phyloP scores from a whole-genome alignment of 2,888 invertebrate species.

The Mamestra brassicae region DNA sequence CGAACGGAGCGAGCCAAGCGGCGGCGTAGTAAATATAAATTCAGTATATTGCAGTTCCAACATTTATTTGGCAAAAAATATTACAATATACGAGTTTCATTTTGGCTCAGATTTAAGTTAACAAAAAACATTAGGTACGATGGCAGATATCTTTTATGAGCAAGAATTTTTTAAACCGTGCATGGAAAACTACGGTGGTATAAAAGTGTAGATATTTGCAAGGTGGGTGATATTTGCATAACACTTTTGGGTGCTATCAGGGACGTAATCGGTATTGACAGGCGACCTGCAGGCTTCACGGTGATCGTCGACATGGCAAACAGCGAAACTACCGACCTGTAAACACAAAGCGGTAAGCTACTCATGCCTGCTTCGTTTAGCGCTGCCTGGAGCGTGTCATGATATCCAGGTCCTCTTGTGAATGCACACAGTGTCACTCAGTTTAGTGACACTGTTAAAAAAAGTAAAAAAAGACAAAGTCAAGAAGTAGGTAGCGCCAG shows the following conservation, averaged over 20 bases:
- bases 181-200: not conserved
- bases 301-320: constrained; percentile 63
- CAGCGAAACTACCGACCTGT: constrained; percentile 66
- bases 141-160: constrained; percentile 29
- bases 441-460: not conserved
- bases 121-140: constrained; percentile 44
- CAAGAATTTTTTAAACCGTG: constrained; percentile 23
- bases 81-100: constrained; percentile 58
- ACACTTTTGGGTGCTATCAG: constrained; percentile 52
- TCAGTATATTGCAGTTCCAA: constrained; percentile 68
- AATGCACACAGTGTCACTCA: constrained; percentile 11
- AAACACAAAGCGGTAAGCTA: constrained; percentile 68
- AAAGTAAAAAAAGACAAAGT: too few species aligned
- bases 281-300: constrained; percentile 48
- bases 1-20: constrained; percentile 67
- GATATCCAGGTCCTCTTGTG: constrained; percentile 40
- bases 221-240: constrained; percentile 25
- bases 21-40: constrained; percentile 70
- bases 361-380: constrained; percentile 55
- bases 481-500: not conserved
- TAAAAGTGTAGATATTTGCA: constrained; percentile 34
- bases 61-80: constrained; percentile 71
- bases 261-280: constrained; percentile 67
- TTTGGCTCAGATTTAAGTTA: constrained; percentile 58
- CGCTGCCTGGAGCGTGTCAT: constrained; percentile 51